phyloP scores from a whole-genome alignment of 2,797 vertebrate genomes.

The Cyclopterus lumpus region DNA sequence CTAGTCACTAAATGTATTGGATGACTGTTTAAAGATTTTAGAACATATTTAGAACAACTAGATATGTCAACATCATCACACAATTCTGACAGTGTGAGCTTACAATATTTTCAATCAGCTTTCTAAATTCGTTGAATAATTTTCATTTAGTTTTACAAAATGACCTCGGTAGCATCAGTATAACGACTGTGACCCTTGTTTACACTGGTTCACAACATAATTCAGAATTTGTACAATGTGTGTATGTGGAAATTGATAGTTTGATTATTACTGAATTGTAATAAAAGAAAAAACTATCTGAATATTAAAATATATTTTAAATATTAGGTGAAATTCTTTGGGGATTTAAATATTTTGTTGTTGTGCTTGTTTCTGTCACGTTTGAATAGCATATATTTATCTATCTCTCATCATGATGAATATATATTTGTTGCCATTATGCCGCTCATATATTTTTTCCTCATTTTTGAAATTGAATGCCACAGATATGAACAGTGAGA shows the following conservation, averaged over 20 bases:
- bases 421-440: neutral
- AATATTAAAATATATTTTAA: neutral
- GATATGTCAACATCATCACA: neutral
- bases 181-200: neutral
- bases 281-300: neutral
- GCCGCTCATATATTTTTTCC: neutral
- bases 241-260: neutral
- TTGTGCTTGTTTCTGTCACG: neutral
- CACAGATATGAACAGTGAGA: constrained; percentile 14
- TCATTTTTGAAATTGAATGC: too few species aligned
- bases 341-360: neutral
- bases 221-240: neutral
- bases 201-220: neutral
- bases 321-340: neutral
- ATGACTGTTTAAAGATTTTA: constrained; percentile 1
- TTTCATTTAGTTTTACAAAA: neutral
- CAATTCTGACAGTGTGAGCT: neutral
- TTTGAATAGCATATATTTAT: neutral
- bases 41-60: neutral
- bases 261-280: neutral
- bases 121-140: neutral
- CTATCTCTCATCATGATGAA: neutral
- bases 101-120: neutral
- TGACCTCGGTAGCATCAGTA: neutral
- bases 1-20: neutral